These are phyloP conservation scores for Onychomys arenicola DNA, from an alignment of 2,797 vertebrate species.

Conservation along the genomic window DNA sequence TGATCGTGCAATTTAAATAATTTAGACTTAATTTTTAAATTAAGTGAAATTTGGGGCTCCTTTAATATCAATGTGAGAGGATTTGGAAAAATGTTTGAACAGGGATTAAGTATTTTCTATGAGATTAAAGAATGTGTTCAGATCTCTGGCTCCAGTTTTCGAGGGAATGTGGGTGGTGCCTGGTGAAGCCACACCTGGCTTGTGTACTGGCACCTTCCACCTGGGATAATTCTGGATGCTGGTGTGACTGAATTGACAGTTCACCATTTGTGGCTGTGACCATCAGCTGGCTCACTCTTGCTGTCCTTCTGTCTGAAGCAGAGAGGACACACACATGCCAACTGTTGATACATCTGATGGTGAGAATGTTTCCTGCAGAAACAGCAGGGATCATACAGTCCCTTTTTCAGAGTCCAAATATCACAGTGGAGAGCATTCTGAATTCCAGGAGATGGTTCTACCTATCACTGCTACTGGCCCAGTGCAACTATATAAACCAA, in stretches of 20 bases:
- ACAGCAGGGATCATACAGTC: not conserved
- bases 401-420: not conserved
- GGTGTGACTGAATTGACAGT: not conserved
- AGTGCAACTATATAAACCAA: not conserved
- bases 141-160: not conserved
- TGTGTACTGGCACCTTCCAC: not conserved
- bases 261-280: not conserved
- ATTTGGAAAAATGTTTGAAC: slow-evolving; percentile 71
- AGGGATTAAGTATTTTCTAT: slow-evolving; percentile 65
- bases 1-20: slow-evolving; percentile 69
- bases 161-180: not conserved
- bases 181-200: not conserved
- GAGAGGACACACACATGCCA: not conserved
- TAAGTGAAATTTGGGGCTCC: slow-evolving; percentile 54
- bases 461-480: not conserved
- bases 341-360: not conserved
- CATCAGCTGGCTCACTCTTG: not conserved
- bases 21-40: slow-evolving; percentile 62
- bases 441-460: not conserved
- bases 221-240: not conserved
- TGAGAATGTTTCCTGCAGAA: not conserved
- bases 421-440: not conserved
- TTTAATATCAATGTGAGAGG: slow-evolving; percentile 67
- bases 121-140: slow-evolving; percentile 34
- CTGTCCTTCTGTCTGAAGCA: not conserved